These are phyloP conservation scores for Lasiurus borealis DNA, from an alignment of 2,113 vertebrate genomes.

Conservation along the genomic window DNA sequence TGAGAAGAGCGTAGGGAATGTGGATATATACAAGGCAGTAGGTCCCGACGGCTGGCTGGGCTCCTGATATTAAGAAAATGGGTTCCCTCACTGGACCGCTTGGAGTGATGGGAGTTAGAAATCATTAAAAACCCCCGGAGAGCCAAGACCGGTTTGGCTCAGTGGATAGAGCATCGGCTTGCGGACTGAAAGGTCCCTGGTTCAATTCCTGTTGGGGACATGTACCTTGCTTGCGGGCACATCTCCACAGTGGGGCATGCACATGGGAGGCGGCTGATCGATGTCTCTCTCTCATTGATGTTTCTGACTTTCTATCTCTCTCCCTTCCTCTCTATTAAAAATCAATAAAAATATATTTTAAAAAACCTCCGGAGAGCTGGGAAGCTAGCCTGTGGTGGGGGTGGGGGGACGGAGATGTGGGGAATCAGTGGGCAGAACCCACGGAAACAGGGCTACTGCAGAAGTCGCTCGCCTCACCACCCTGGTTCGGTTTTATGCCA, in stretches of 20 bases:
- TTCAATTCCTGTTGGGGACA: too few relatives aligned
- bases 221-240: too few relatives aligned
- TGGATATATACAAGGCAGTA: background rate
- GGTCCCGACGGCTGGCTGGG: background rate
- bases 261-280: too few relatives aligned
- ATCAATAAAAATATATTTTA: too few relatives aligned
- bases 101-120: slow-evolving; percentile 4
- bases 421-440: background rate
- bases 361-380: background rate
- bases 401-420: background rate
- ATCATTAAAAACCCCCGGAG: background rate
- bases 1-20: background rate
- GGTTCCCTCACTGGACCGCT: background rate
- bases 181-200: too few relatives aligned
- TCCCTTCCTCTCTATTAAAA: too few relatives aligned
- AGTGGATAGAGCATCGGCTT: too few relatives aligned
- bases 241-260: too few relatives aligned
- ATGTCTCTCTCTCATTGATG: too few relatives aligned
- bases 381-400: background rate
- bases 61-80: slow-evolving; percentile 37
- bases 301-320: too few relatives aligned
- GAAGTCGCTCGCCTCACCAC: background rate
- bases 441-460: background rate
- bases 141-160: too few relatives aligned
- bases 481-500: background rate